Evolutionary conservation across 64 coral and sea anemone genomes (phyloP), one percentile per base, ranked within the genome.

Genomic region (Acropora tenuis): DNA sequence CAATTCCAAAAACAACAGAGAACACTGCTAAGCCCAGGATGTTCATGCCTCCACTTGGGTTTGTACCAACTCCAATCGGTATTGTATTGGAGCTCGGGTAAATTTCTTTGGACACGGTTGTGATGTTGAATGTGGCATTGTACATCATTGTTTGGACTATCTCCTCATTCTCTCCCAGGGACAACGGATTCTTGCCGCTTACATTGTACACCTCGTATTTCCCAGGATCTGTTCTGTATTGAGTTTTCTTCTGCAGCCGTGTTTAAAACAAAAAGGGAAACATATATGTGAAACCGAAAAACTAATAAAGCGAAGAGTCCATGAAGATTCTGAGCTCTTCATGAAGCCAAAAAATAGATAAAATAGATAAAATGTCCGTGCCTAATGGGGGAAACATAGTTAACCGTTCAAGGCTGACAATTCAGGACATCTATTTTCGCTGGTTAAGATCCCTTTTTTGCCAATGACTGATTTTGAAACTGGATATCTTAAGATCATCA

Each of bases 1-100:
- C 76, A 55, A 69, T 76, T 80, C 94, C 89, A 91, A 91, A 91
- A 8, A 91, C 72, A 60, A 91, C 76, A 0, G 89, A 91, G 73
- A 91, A 91, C 67, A 83, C 72, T n/a, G 89, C 89, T 5, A 91
- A 47, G 15, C 89, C 89, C 59, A 91, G 89, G 2, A 91, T 73
- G 42, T 91, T 91, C 89, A 91, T 91, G 44, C 89, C 89, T 67
- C 77, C 67, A 1, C 48, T 73, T 20, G 80, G 79, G 79, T 81
- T 79, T 16, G 89, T 83, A 0, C 63, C 79, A 3, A 83, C 58
- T 11, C 80, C 80, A 7, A 7, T 73, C 19, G 78, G 78, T 50
- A 91, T 58, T 41, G 89, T 91, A 6, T 91, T 11, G 12, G 89
- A 91, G 17, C 66, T 58, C 16, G 89, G 89, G 49, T 91, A 91